These are phyloP conservation scores for Hydrophis major DNA, from an alignment of 2,797 vertebrate species.

Conservation along the genomic window DNA sequence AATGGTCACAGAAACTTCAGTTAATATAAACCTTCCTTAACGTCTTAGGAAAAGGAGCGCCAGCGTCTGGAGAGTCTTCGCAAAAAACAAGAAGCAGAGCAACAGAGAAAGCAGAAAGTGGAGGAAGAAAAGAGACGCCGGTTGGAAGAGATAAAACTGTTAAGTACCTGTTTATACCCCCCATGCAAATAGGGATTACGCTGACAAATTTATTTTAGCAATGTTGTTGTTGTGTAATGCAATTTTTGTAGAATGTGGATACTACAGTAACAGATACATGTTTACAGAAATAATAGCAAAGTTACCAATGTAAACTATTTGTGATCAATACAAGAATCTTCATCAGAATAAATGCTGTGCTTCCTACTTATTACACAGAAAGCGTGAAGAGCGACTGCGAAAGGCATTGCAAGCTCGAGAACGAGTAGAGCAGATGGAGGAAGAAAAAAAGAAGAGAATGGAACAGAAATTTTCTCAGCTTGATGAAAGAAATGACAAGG, in stretches of 20 bases:
- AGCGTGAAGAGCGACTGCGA: constrained; percentile 86
- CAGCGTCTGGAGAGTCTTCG: constrained; percentile 86
- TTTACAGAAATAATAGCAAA: not conserved
- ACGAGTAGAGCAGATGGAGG: constrained; percentile 85
- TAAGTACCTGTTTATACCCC: constrained; percentile 31
- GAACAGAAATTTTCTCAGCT: constrained; percentile 87
- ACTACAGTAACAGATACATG: not conserved
- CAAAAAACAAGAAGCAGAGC: constrained; percentile 91
- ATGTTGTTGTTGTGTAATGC: not conserved
- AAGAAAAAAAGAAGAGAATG: constrained; percentile 90
- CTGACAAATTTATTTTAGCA: not conserved
- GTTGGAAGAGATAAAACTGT: constrained; percentile 89
- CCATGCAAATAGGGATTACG: not conserved
- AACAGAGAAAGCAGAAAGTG: constrained; percentile 86
- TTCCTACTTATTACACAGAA: constrained; percentile 69
- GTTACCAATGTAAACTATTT: not conserved
- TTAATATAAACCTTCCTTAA: not conserved
- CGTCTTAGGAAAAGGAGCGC: constrained; percentile 80
- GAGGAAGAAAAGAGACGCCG: constrained; percentile 89
- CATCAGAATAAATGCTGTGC: not conserved
- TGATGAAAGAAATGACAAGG: constrained; percentile 91
- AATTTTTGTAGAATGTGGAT: not conserved
- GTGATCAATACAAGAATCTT: not conserved
- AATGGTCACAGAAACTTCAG: not conserved
- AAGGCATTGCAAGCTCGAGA: constrained; percentile 87